Conservation (phyloP, 2,797 vertebrate genomes). For the Ctenopoma multispine region DNA sequence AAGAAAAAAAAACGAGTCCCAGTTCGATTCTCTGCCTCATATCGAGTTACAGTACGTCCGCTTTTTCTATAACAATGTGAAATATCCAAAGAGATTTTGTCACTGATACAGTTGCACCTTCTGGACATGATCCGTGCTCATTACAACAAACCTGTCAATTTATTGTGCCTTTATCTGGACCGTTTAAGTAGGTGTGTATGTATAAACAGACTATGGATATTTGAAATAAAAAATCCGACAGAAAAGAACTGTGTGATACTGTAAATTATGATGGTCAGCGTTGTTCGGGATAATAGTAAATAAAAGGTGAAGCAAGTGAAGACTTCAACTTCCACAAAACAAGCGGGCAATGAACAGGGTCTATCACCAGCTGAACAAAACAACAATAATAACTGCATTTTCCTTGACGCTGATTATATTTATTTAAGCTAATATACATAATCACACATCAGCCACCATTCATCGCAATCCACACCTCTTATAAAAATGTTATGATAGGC, state of each 20-base stretch:
- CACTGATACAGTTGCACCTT: slow-evolving; percentile 40
- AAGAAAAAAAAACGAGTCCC: not conserved
- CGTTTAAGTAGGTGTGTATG: slow-evolving; percentile 23
- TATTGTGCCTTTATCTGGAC: slow-evolving; percentile 21
- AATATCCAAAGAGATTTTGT: slow-evolving; percentile 42
- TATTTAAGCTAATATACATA: slow-evolving; percentile 20
- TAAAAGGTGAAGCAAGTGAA: slow-evolving; percentile 1
- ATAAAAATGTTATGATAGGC: slow-evolving; percentile 58
- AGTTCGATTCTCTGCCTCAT: slow-evolving; percentile 26
- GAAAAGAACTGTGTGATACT: not conserved
- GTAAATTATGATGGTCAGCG: not conserved
- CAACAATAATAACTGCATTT: not conserved
- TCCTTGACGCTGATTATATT: not conserved
- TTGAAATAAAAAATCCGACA: not conserved
- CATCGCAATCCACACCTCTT: slow-evolving; percentile 50
- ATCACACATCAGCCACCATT: slow-evolving; percentile 28
- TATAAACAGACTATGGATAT: slow-evolving; percentile 21
- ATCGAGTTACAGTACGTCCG: slow-evolving; percentile 6
- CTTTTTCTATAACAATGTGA: slow-evolving; percentile 4
- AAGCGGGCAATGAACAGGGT: slow-evolving; percentile 4
- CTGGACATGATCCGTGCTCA: slow-evolving; percentile 37
- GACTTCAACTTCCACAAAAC: not conserved
- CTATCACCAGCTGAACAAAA: slow-evolving; percentile 8
- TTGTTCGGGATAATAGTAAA: slow-evolving; percentile 1
- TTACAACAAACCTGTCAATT: slow-evolving; percentile 34